Conservation (phyloP, 1,140 invertebrate genomes). For the Odontomachus brunneus region DNA sequence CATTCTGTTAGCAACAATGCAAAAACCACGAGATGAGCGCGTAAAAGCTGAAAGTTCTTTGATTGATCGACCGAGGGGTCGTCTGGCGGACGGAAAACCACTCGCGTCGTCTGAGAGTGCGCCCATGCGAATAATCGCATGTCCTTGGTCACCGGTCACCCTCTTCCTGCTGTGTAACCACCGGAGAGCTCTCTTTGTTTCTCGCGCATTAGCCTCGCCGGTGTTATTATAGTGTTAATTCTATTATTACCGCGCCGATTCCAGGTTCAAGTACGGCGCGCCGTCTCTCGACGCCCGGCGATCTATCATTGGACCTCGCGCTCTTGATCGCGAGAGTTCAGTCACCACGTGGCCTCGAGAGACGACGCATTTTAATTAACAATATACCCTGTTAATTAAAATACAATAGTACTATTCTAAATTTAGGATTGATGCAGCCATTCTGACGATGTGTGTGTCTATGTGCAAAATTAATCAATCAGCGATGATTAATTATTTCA, state of each 20-base stretch:
- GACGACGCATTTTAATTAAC: not conserved
- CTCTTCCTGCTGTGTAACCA: conserved; percentile 44
- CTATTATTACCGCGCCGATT: conserved; percentile 68
- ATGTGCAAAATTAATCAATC: too few species aligned
- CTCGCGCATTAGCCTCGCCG: conserved; percentile 13
- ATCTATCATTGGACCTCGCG: conserved; percentile 71
- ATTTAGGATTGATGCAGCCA: too few species aligned
- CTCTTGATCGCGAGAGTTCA: conserved; percentile 62
- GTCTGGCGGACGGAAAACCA: conserved; percentile 69
- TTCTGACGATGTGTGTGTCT: too few species aligned
- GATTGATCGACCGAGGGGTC: conserved; percentile 55
- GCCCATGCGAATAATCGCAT: conserved; percentile 64
- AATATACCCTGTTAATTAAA: too few species aligned
- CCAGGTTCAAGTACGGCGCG: conserved; percentile 68
- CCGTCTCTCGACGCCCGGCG: not conserved
- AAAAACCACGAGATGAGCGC: not conserved
- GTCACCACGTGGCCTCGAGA: conserved; percentile 50
- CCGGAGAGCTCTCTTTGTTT: conserved; percentile 16
- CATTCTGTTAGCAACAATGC: not conserved
- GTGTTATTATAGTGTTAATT: conserved; percentile 65
- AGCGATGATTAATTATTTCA: too few species aligned
- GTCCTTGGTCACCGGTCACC: conserved; percentile 54
- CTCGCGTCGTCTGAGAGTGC: conserved; percentile 65
- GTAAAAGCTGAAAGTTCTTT: conserved; percentile 7
- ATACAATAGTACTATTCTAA: too few species aligned